phyloP scores from a whole-genome alignment of 2,888 invertebrate species.

The Phortica magna region DNA sequence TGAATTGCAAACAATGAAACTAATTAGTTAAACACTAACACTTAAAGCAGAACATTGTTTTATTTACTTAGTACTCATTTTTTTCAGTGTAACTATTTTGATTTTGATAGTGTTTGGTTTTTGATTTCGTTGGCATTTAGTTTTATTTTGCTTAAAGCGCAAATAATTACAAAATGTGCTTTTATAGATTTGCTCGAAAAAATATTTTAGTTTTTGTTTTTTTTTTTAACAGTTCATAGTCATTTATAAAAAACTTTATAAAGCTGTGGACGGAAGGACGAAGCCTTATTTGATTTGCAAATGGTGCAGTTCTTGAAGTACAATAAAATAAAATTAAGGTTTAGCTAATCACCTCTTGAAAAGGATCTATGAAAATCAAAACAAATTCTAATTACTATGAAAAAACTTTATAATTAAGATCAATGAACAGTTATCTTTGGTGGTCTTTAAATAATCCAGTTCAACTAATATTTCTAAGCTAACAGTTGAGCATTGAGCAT shows the following conservation, averaged over 20 bases:
- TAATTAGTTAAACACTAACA: slow-evolving; percentile 52
- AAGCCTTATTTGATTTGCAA: slow-evolving; percentile 48
- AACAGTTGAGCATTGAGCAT: no score
- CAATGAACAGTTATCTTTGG: no score
- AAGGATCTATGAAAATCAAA: background rate
- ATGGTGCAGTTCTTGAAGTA: background rate
- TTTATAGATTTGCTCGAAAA: slow-evolving; percentile 3
- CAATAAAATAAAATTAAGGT: background rate
- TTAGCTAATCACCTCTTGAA: background rate
- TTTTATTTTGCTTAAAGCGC: slow-evolving; percentile 18
- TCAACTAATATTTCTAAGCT: no score
- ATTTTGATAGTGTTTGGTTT: slow-evolving; percentile 35
- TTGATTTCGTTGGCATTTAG: slow-evolving; percentile 31
- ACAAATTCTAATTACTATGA: no score
- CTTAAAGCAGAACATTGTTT: slow-evolving; percentile 50
- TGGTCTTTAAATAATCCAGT: no score
- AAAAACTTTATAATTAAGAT: no score
- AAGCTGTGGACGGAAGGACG: slow-evolving; percentile 59
- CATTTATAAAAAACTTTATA: slow-evolving; percentile 42
- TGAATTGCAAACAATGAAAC: slow-evolving; percentile 34
- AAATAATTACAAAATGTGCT: slow-evolving; percentile 16
- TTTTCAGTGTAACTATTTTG: slow-evolving; percentile 45
- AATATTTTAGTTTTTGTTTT: background rate
- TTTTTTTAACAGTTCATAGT: background rate
- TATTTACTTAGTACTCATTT: slow-evolving; percentile 47